Evolutionary conservation across 1,140 invertebrate species (phyloP), one percentile per base, ranked within the genome.

Genomic region (Oreohelix idahoensis): DNA sequence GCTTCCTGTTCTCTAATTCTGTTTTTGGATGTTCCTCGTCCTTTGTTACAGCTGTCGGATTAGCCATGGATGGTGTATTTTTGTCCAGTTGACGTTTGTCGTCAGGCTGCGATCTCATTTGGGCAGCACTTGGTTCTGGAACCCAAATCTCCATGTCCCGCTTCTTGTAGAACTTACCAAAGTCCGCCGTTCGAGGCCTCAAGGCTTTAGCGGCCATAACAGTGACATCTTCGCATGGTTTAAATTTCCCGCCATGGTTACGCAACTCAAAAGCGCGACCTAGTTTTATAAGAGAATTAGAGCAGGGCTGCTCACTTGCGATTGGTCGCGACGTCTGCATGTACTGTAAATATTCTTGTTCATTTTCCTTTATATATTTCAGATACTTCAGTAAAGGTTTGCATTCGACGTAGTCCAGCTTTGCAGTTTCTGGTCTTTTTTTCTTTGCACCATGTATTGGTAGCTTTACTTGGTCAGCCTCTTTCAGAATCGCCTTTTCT

Each of bases 341-440:
- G 75, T 86, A 63, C 38, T 86, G 63, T 49, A 88, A 45, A 73
- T 88, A 90, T 77, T 90, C 89, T 5, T 87, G 84, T 11, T 84
- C 83, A 74, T 90, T 87, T 42, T 89, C 88, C n/a, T 83, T 66
- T n/a, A 90, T 86, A 81, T 88, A 88, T 78, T 86, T 87, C 23
- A 90, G 80, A 75, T 90, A 90, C 42, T 85, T 84, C 23, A 84
- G 58, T 66, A 90, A 78, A 11, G 87, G 86, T 39, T 86, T 83
- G 49, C 87, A 87, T 45, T 89, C 89, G 45, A 88, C n/a, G 11
- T 36, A 39, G 1, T 74, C 71, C 13, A 23, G 10, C 35, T 39
- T 69, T 17, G 69, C 79, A 32, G 63, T 81, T 29, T 29, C 79
- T 45, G 79, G 79, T 15, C 79, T 38, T 32, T 86, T 42, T 69